Percentiles rank a stretch among this genome's conserved stretches.
These are phyloP conservation scores for Zoanthus sociatus DNA, from an alignment of 92 coral and sea anemone genomes.

Conservation along the genomic window DNA sequence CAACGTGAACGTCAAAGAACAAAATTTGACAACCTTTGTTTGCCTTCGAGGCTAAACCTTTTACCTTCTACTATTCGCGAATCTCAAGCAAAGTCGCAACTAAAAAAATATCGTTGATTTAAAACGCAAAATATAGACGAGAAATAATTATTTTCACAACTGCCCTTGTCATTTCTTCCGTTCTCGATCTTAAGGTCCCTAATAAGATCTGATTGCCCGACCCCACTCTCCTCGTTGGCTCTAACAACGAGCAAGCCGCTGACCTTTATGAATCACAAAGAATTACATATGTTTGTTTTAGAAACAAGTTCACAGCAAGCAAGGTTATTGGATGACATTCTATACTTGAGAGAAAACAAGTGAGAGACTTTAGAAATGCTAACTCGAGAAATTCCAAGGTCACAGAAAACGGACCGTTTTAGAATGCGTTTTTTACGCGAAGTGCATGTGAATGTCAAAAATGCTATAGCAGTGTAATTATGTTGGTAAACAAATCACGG, in stretches of 20 bases:
- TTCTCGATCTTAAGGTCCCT: no score
- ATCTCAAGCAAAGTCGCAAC: no score
- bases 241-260: conserved; percentile 1
- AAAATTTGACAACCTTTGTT: no score
- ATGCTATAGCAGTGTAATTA: background rate
- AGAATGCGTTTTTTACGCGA: background rate
- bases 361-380: background rate
- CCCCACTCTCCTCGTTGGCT: conserved; percentile 6
- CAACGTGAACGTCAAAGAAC: no score
- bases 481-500: background rate
- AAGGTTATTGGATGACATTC: background rate
- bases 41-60: no score
- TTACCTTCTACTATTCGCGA: no score
- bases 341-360: background rate
- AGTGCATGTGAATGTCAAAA: background rate
- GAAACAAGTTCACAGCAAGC: conserved; percentile 1
- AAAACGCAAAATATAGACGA: no score
- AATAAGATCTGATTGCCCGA: background rate
- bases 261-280: background rate
- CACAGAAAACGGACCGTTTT: background rate
- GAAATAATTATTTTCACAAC: no score
- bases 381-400: background rate
- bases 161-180: no score
- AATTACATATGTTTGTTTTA: conserved; percentile 9
- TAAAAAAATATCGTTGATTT: no score